phyloP scores from a whole-genome alignment of 1,140 invertebrate genomes.

The Sycobia sp. region DNA sequence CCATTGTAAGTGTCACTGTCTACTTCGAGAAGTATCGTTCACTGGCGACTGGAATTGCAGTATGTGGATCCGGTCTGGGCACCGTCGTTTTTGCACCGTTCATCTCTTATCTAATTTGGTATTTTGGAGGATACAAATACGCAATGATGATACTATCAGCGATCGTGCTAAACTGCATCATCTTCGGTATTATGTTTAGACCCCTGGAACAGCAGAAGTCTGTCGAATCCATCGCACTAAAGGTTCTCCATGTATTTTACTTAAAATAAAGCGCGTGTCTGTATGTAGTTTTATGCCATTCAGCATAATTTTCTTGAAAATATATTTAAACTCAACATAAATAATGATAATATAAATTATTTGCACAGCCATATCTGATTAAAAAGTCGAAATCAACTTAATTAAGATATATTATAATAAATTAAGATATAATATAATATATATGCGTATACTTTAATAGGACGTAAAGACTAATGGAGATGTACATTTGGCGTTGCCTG shows the following conservation, averaged over 20 bases:
- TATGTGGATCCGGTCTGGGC: slow-evolving; percentile 90
- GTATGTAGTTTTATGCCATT: slow-evolving; percentile 15
- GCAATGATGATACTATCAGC: slow-evolving; percentile 82
- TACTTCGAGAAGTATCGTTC: slow-evolving; percentile 93
- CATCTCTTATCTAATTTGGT: slow-evolving; percentile 68
- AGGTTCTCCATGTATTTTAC: slow-evolving; percentile 26
- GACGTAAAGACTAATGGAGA: slow-evolving; percentile 7
- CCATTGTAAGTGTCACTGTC: slow-evolving; percentile 91
- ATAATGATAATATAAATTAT: neutral
- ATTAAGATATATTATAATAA: too few species aligned
- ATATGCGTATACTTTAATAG: too few species aligned
- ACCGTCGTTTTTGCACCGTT: slow-evolving; percentile 84
- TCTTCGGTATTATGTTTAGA: slow-evolving; percentile 84
- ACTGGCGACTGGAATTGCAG: slow-evolving; percentile 90
- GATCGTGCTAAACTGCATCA: slow-evolving; percentile 79
- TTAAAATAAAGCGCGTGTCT: slow-evolving; percentile 14
- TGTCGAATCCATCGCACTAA: slow-evolving; percentile 35
- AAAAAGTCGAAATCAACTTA: too few species aligned
- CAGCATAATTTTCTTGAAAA: neutral
- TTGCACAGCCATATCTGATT: too few species aligned
- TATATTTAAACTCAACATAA: neutral
- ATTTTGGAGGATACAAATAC: slow-evolving; percentile 73
- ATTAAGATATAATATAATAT: too few species aligned
- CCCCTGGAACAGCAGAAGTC: slow-evolving; percentile 64
- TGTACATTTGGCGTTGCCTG: neutral